Percentiles rank a stretch among this genome's conserved stretches.
phyloP scores from a whole-genome alignment of 1,140 invertebrate species.

The Oncopodura yosiiana region DNA sequence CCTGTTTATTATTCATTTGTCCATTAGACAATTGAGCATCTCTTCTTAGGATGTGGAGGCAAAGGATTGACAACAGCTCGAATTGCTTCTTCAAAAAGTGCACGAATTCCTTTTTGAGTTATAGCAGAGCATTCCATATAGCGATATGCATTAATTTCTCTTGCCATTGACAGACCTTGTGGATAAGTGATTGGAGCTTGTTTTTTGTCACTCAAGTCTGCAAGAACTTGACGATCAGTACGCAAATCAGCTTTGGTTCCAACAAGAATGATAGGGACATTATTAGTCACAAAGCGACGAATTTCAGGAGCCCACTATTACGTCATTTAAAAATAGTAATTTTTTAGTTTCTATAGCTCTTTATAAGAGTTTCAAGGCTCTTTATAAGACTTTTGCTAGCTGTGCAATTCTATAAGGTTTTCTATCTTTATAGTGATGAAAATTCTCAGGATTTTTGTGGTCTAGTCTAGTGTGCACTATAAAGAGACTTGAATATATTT shows the following conservation, averaged over 20 bases:
- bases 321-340: too few relatives aligned
- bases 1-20: too few relatives aligned
- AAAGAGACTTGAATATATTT: too few relatives aligned
- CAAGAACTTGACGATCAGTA: not conserved
- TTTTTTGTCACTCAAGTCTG: not conserved
- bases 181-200: not conserved
- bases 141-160: not conserved
- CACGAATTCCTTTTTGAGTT: not conserved
- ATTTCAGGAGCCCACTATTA: not conserved
- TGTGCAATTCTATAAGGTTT: too few relatives aligned
- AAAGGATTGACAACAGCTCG: not conserved
- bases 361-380: too few relatives aligned
- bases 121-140: constrained; percentile 3
- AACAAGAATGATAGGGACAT: not conserved
- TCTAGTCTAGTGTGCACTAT: too few relatives aligned
- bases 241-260: constrained; percentile 9
- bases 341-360: too few relatives aligned
- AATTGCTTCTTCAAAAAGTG: not conserved
- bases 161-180: not conserved
- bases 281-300: not conserved
- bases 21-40: too few relatives aligned
- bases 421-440: too few relatives aligned
- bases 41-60: not conserved
- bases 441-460: too few relatives aligned
- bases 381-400: too few relatives aligned